Percentiles rank a stretch among this genome's conserved stretches.
These are phyloP conservation scores for Drosophila kurseongensis DNA, from an alignment of 1,140 invertebrate species.

Conservation along the genomic window DNA sequence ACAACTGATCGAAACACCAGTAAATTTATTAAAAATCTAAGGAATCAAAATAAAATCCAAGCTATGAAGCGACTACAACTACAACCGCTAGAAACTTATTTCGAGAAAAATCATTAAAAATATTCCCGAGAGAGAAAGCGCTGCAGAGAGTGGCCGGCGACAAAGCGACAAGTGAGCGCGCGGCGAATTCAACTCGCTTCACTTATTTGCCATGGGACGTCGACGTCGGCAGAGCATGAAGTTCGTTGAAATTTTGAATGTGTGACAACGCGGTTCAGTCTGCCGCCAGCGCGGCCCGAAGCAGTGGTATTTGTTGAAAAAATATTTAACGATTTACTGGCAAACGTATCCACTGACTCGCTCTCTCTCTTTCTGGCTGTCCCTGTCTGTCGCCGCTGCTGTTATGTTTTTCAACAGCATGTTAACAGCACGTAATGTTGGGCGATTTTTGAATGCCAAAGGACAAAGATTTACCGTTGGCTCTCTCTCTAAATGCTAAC, in stretches of 20 bases:
- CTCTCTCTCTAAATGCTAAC: too few relatives aligned
- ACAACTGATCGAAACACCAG: background rate
- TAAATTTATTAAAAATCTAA: background rate
- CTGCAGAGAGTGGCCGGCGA: constrained; percentile 18
- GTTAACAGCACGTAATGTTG: constrained; percentile 16
- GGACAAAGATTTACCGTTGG: constrained; percentile 3
- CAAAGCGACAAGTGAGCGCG: constrained; percentile 41
- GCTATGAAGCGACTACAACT: constrained; percentile 18
- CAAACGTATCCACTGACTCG: constrained; percentile 9
- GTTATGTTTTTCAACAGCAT: constrained; percentile 33
- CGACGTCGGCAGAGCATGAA: constrained; percentile 56
- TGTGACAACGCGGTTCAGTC: constrained; percentile 74
- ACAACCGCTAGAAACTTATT: constrained; percentile 55
- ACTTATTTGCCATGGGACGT: constrained; percentile 20
- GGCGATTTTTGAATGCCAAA: background rate
- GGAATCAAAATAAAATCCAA: constrained; percentile 7
- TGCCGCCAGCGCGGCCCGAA: constrained; percentile 73
- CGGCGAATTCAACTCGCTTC: constrained; percentile 39
- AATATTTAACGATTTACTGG: constrained; percentile 24
- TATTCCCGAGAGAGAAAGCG: constrained; percentile 5
- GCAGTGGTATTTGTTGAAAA: constrained; percentile 41
- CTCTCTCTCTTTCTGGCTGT: constrained; percentile 9
- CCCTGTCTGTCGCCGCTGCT: constrained; percentile 14
- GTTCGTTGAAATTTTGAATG: constrained; percentile 78
- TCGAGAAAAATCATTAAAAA: constrained; percentile 40